These are phyloP conservation scores for Thymelicus acteon DNA, from an alignment of 2,888 invertebrate genomes.

Conservation along the genomic window DNA sequence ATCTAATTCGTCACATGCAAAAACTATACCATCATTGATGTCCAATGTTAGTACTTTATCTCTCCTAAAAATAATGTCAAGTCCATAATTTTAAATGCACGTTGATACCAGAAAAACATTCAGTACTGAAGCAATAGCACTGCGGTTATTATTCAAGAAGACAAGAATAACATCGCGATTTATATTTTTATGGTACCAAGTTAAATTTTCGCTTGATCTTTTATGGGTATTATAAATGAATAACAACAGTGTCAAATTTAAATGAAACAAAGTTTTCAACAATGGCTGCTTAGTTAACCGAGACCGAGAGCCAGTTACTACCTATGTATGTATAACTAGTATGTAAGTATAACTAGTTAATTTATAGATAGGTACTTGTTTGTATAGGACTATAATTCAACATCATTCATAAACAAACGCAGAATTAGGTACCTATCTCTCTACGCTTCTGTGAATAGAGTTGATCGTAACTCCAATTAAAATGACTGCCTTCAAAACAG, in stretches of 20 bases:
- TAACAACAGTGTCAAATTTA: slow-evolving; percentile 23
- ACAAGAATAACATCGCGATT: slow-evolving; percentile 12
- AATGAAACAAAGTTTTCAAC: slow-evolving; percentile 42
- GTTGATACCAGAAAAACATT: neutral
- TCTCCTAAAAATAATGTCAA: no score
- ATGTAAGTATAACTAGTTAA: slow-evolving; percentile 10
- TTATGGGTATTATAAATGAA: slow-evolving; percentile 30
- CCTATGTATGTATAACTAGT: neutral
- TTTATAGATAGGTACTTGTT: slow-evolving; percentile 24
- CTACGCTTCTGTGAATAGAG: neutral
- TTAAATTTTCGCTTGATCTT: slow-evolving; percentile 20
- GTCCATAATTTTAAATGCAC: no score
- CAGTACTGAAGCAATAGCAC: neutral
- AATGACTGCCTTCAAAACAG: neutral
- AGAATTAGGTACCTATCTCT: neutral
- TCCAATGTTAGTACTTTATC: no score
- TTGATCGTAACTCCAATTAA: slow-evolving; percentile 4
- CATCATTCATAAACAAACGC: slow-evolving; percentile 6
- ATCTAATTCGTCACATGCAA: no score
- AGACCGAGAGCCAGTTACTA: slow-evolving; percentile 40
- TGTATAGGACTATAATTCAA: slow-evolving; percentile 15
- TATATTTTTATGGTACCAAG: slow-evolving; percentile 21
- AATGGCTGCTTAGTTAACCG: slow-evolving; percentile 41
- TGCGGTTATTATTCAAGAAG: neutral
- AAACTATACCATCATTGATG: no score